Evolutionary conservation across 2,888 invertebrate genomes (phyloP), one percentile per base, ranked within the genome.

Genomic region (Muschampia staudingeri): DNA sequence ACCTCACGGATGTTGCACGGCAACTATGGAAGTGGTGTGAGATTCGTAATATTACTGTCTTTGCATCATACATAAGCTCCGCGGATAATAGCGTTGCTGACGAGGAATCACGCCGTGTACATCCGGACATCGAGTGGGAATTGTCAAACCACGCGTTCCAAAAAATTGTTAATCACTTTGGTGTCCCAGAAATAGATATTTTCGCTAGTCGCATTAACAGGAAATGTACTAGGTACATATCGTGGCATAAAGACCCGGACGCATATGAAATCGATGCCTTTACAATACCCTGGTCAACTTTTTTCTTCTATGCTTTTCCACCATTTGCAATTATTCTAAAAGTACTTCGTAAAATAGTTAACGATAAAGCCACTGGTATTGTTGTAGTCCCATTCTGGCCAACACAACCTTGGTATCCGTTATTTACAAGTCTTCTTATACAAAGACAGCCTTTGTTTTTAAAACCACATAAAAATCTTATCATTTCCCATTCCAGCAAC

Each of bases 211-310:
- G 44, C 84, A 77, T 37, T 48, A 89, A 90, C 75, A 78, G 70
- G 6, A 88, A 89, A 82, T 89, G 88, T 77, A 0, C 16, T 2
- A 81, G 25, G 42, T 90, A 83, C 67, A 71, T 87, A 1, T 85
- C 87, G 0, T 89, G 88, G 88, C 77, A 85, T 11, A 56, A 56
- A 0, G 88, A 90, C 30, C 88, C 89, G 1, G 81, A 85, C 12
- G 88, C 88, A 9, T 77, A 40, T 8, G 67, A 70, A 0, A 75
- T 89, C n/a, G 81, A 88, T 71, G 87, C 89, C 1, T 90, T 90
- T 61, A 89, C 89, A 0, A n/a, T 89, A 30, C 34, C 42, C 12
- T 89, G 89, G 89, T n/a, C 44, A 11, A 12, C 44, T 12, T 44
- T 44, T 44, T 85, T 48, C 44, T 88, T 88, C 67, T 89, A 88